phyloP scores from a whole-genome alignment of 2,888 invertebrate species.

The Proisotoma minuta region DNA sequence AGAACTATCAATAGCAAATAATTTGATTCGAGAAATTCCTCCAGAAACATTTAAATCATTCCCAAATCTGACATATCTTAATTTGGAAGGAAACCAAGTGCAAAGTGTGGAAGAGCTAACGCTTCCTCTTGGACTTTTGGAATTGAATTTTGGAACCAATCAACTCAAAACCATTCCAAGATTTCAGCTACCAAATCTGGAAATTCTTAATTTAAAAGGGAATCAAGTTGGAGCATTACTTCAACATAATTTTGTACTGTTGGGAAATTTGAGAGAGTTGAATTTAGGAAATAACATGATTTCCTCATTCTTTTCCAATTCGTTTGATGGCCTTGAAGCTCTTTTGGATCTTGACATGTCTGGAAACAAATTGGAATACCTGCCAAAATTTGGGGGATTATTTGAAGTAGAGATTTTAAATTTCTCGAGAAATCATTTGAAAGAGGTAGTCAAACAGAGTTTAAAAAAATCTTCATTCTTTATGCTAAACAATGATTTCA shows the following conservation, averaged over 20 bases:
- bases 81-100: conserved; percentile 74
- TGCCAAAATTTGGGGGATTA: conserved; percentile 57
- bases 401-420: conserved; percentile 48
- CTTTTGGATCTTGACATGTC: conserved; percentile 69
- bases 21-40: conserved; percentile 69
- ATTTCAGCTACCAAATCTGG: conserved; percentile 66
- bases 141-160: conserved; percentile 49
- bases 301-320: conserved; percentile 42
- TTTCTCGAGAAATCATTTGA: conserved; percentile 49
- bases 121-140: conserved; percentile 47
- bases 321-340: conserved; percentile 65
- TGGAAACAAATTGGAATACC: conserved; percentile 65
- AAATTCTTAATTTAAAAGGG: conserved; percentile 65
- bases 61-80: conserved; percentile 66
- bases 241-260: conserved; percentile 48
- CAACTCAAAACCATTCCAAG: conserved; percentile 48
- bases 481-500: conserved; percentile 20
- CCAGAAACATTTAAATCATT: conserved; percentile 73
- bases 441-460: conserved; percentile 30
- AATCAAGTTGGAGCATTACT: conserved; percentile 71
- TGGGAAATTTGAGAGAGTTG: conserved; percentile 61
- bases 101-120: conserved; percentile 58
- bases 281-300: conserved; percentile 57
- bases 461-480: conserved; percentile 1
- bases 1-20: conserved; percentile 66